Evolutionary conservation across 2,113 vertebrate species (phyloP).

Genomic region (Jaculus jaculus): DNA sequence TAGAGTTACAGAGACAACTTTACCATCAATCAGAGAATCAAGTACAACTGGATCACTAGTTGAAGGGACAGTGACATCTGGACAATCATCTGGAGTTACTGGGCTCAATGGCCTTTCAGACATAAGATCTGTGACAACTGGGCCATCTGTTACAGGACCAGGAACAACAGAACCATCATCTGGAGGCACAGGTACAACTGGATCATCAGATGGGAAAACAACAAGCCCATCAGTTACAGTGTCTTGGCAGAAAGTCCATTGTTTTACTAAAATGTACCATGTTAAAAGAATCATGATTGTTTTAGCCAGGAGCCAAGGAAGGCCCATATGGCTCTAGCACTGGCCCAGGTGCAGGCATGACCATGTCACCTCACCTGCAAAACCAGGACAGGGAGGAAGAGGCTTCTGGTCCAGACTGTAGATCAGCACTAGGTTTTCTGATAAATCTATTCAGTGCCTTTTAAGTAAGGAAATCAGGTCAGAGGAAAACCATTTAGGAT

Average conservation of each 20-base stretch:
- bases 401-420: not conserved
- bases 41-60: not conserved
- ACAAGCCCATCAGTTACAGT: no score
- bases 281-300: not conserved
- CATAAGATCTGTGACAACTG: no score
- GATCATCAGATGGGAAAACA: not conserved
- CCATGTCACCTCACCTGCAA: not conserved
- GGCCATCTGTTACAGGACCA: not conserved
- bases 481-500: not conserved
- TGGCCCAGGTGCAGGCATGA: not conserved
- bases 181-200: not conserved
- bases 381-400: not conserved
- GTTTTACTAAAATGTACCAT: not conserved
- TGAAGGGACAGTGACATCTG: not conserved
- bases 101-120: not conserved
- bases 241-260: not conserved
- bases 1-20: not conserved
- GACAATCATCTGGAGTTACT: no score
- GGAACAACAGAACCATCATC: rapidly evolving
- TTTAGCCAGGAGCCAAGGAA: not conserved
- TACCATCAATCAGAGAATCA: not conserved
- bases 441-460: not conserved
- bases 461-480: not conserved
- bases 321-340: not conserved
- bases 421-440: not conserved